phyloP scores from a whole-genome alignment of 2,113 vertebrate species.

The Aleadryas rufinucha region DNA sequence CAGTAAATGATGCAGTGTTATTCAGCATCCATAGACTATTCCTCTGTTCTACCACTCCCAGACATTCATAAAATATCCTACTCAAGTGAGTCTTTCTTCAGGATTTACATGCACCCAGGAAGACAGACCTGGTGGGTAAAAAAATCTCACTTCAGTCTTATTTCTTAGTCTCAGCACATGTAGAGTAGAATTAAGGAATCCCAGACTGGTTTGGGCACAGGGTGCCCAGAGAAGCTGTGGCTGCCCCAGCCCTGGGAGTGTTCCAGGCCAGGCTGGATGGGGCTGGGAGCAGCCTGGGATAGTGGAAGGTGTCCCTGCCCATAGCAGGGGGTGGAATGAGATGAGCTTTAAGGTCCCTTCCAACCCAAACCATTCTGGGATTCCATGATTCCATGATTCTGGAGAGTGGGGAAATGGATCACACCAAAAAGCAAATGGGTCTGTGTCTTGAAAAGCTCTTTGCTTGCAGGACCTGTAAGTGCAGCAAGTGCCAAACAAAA shows the following conservation, averaged over 20 bases:
- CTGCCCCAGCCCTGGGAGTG: neutral
- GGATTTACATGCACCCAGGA: neutral
- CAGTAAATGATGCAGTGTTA: conserved; percentile 32
- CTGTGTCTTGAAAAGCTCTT: neutral
- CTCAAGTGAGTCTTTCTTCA: neutral
- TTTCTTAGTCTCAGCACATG: neutral
- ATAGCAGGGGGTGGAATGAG: rapidly evolving
- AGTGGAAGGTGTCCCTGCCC: neutral
- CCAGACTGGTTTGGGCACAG: neutral
- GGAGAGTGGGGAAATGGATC: neutral
- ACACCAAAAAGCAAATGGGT: neutral
- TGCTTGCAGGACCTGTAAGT: neutral
- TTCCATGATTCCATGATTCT: neutral
- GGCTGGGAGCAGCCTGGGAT: neutral
- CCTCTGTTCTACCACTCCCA: neutral
- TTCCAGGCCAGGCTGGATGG: rapidly evolving
- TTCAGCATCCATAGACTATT: neutral
- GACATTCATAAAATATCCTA: neutral
- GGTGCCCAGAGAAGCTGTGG: neutral
- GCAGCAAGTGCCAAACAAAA: neutral
- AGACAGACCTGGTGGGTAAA: neutral
- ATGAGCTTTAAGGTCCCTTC: neutral
- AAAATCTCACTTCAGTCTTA: neutral
- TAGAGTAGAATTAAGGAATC: neutral
- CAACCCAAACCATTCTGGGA: neutral